Percentiles rank a stretch among this genome's conserved stretches.
phyloP scores from a whole-genome alignment of 2,797 vertebrate species.

The Crypturellus tataupa region DNA sequence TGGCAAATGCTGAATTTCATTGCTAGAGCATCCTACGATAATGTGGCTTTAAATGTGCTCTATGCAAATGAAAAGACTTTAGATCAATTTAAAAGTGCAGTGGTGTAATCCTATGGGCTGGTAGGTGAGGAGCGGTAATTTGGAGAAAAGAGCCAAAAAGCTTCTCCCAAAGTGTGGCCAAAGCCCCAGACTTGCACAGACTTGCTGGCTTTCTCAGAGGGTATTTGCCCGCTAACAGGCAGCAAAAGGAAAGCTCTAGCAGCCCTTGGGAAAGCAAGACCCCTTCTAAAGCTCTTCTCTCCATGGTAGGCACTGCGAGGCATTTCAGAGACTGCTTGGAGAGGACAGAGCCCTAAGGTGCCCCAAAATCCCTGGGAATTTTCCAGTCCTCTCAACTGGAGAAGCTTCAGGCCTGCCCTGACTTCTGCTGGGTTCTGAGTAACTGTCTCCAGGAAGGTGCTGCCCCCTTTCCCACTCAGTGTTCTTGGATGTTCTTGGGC shows the following conservation, averaged over 20 bases:
- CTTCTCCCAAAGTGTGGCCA: not conserved
- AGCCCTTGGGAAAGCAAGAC: not conserved
- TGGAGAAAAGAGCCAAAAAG: conserved; percentile 38
- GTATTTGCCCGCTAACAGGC: not conserved
- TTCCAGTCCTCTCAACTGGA: not conserved
- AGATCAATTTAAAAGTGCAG: conserved; percentile 33
- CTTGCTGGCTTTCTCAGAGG: not conserved
- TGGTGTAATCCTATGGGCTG: conserved; percentile 43
- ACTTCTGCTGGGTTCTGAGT: not conserved
- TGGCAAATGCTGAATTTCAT: conserved; percentile 59
- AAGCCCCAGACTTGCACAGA: not conserved
- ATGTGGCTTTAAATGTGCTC: conserved; percentile 26
- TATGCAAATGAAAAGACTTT: conserved; percentile 15
- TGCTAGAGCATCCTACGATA: not conserved
- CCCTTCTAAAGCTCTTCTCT: not conserved
- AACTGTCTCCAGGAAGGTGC: not conserved
- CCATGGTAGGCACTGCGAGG: not conserved
- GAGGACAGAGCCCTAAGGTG: not conserved
- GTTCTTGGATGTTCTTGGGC: not conserved
- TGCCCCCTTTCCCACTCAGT: not conserved
- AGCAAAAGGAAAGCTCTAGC: not conserved
- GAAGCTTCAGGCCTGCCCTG: not conserved
- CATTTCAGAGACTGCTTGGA: not conserved
- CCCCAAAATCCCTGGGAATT: not conserved
- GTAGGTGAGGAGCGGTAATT: conserved; percentile 29